Conservation (phyloP, 2,797 vertebrate species). For the Galagoides demidoff region DNA sequence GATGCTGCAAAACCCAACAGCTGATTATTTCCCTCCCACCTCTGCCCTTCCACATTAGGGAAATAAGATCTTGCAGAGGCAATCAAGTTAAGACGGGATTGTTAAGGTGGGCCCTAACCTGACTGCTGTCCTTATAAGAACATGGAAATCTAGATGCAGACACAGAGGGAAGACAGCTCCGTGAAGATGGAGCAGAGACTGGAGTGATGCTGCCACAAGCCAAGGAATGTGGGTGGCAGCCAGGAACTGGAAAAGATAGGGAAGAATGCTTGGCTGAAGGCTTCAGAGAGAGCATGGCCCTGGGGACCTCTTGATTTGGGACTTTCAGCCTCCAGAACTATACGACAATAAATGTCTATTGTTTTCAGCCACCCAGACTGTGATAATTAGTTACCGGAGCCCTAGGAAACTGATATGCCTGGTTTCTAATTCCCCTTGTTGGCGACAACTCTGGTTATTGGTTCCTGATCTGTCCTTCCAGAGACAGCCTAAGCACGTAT, state of each 20-base stretch:
- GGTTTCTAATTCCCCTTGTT: neutral
- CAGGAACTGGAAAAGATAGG: neutral
- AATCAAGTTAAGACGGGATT: neutral
- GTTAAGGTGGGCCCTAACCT: neutral
- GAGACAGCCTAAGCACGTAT: neutral
- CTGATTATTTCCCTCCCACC: neutral
- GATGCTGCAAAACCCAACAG: neutral
- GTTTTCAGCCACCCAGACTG: neutral
- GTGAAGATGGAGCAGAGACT: neutral
- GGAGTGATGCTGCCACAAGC: neutral
- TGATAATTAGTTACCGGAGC: neutral
- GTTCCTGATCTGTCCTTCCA: no score
- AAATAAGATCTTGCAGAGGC: neutral
- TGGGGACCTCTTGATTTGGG: neutral
- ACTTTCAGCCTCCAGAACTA: neutral
- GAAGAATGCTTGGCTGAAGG: neutral
- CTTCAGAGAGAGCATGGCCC: accelerated
- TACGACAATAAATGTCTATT: no score
- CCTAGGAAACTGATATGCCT: neutral
- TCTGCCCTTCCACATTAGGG: neutral
- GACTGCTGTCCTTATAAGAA: neutral
- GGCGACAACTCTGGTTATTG: neutral
- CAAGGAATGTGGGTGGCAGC: neutral
- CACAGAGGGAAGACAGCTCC: neutral
- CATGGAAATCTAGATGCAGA: neutral